Evolutionary conservation across 2,113 vertebrate species (phyloP).

Genomic region (Nothoprocta pentlandii): DNA sequence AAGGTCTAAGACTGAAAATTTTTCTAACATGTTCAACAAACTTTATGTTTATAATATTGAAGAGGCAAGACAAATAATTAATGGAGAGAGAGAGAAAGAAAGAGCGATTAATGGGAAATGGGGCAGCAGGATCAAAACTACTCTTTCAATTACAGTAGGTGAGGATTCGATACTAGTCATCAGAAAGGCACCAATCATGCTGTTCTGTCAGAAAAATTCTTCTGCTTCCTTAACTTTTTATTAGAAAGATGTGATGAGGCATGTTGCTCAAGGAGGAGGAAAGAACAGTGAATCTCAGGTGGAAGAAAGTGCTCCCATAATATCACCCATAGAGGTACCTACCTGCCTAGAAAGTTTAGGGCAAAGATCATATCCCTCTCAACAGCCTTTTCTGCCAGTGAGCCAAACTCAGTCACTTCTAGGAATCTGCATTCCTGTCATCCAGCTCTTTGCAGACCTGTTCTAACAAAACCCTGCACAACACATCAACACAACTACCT

Average conservation of each 20-base stretch:
- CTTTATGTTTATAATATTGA: neutral
- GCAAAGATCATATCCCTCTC: neutral
- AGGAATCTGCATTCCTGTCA: neutral
- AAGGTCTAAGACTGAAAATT: neutral
- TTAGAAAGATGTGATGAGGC: neutral
- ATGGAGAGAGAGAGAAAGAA: neutral
- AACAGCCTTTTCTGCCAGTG: neutral
- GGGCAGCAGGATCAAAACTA: neutral
- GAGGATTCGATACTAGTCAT: neutral
- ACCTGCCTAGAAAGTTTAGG: neutral
- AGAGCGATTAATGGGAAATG: neutral
- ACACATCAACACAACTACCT: neutral
- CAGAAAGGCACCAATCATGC: neutral
- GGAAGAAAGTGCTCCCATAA: neutral
- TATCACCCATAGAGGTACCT: neutral
- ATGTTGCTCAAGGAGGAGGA: neutral
- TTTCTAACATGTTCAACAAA: neutral
- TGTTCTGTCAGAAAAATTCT: neutral
- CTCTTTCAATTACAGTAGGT: neutral
- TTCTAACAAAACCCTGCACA: neutral
- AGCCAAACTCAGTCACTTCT: neutral
- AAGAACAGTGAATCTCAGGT: neutral
- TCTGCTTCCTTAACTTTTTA: neutral
- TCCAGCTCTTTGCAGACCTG: neutral
- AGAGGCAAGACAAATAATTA: neutral